Conservation (phyloP, 2,113 vertebrate genomes). For the Malaclemys terrapin region DNA sequence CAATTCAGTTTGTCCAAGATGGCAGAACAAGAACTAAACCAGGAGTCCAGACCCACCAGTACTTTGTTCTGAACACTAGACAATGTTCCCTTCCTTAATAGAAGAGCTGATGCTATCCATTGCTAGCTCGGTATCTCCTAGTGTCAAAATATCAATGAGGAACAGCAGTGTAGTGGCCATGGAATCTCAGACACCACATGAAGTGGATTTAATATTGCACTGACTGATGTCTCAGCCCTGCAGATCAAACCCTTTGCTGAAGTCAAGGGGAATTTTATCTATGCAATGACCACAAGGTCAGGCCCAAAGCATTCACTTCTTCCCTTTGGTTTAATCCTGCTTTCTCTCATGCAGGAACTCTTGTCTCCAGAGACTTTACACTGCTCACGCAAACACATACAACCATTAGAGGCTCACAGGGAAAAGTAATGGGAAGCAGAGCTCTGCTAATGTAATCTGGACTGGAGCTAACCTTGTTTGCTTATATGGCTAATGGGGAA, state of each 20-base stretch:
- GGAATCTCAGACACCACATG: not conserved
- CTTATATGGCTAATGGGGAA: slow-evolving; percentile 34
- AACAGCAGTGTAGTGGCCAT: not conserved
- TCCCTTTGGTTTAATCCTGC: not conserved
- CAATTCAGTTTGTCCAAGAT: not conserved
- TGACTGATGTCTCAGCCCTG: not conserved
- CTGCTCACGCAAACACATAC: not conserved
- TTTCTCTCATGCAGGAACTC: not conserved
- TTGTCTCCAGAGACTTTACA: not conserved
- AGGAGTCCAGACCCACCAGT: not conserved
- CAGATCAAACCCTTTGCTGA: not conserved
- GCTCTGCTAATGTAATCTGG: slow-evolving; percentile 59
- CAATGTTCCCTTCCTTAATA: not conserved
- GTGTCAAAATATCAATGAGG: not conserved
- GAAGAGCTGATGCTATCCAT: not conserved
- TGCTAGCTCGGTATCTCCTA: not conserved
- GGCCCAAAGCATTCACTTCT: not conserved
- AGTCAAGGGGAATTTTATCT: not conserved
- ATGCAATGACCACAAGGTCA: not conserved
- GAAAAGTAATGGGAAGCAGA: slow-evolving; percentile 56
- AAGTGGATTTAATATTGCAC: not conserved
- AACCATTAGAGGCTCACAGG: not conserved
- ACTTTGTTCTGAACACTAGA: not conserved
- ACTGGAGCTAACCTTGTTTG: slow-evolving; percentile 68
- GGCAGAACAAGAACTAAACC: not conserved